These are phyloP conservation scores for Lerista edwardsae DNA, from an alignment of 2,797 vertebrate species.

Conservation along the genomic window DNA sequence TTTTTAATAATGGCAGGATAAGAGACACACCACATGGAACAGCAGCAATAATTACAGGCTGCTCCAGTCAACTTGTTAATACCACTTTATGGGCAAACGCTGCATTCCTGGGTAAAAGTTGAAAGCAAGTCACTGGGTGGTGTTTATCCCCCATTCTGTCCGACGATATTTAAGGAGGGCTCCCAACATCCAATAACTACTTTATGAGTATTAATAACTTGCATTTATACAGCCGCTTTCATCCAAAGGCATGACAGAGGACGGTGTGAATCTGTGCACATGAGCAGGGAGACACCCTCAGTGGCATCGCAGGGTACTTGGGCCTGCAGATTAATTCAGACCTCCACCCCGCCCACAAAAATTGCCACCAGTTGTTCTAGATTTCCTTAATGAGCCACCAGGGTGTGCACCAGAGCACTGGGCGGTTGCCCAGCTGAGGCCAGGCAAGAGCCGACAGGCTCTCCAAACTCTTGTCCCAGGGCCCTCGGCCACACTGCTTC, in stretches of 20 bases:
- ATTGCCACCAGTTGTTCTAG: too few species aligned
- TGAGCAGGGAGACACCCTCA: neutral
- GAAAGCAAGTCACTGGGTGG: conserved; percentile 45
- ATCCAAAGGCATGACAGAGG: conserved; percentile 41
- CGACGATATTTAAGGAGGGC: conserved; percentile 36
- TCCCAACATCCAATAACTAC: conserved; percentile 52
- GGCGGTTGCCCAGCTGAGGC: too few species aligned
- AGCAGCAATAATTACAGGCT: conserved; percentile 58
- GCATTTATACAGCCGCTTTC: conserved; percentile 47
- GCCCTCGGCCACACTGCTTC: too few species aligned
- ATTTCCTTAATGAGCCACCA: too few species aligned
- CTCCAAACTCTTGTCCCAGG: too few species aligned
- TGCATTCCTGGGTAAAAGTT: conserved; percentile 50
- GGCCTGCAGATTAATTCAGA: neutral
- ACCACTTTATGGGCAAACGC: conserved; percentile 57
- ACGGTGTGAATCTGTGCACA: neutral
- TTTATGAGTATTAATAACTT: conserved; percentile 58
- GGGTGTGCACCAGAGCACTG: too few species aligned
- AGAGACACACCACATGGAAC: conserved; percentile 37
- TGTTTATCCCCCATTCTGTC: conserved; percentile 34
- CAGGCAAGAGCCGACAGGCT: too few species aligned
- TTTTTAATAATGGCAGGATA: conserved; percentile 44
- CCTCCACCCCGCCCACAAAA: too few species aligned
- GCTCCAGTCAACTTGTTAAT: conserved; percentile 67
- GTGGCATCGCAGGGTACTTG: too few species aligned